Base-by-base conservation (phyloP, 2,113 vertebrate genomes). In the Condylura cristata region DNA sequence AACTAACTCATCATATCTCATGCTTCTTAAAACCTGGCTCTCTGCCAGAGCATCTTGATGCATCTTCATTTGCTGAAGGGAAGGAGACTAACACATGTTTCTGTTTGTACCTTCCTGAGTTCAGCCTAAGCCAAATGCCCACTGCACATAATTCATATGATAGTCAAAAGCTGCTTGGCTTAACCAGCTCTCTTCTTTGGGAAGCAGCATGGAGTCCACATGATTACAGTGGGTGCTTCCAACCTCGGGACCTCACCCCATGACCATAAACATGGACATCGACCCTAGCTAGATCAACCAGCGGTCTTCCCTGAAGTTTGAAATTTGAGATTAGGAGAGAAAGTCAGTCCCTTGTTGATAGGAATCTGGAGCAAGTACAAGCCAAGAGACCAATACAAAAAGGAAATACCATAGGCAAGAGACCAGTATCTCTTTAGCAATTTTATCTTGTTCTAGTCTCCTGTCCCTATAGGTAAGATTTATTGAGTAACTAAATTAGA, bases 101-200 rank as follows among this genome's bases (percentile, higher is more conserved):
- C 56, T 41, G 8, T 48, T 13, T 17, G 26, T 8, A 28, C n/a
- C 18, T 53, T 6, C 24, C 26, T 34, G 9, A 83, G 6, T 39
- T 22, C 11, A 84, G 37, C 16, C n/a, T 24, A 22, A 51, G 28
- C 11, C 13, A 41, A 6, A 28, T 2, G 41, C 18, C 30, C n/a
- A 51, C 18, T 51, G 4, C 4, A 8, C 0, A 0, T 5, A 37
- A 20, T 51, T 76, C 44, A 16, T 16, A 17, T 0, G 30, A 60
- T 28, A 16, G 34, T 2, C 13, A 24, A 4, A 18, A 41, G 30
- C 32, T 26, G 41, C 14, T 20, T 18, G 72, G 60, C 30, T 66
- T 89, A 17, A 10, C 28, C 5, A 44, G 37, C 48, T 58, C 14
- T 20, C 51, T 46, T 48, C 48, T 48, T n/a, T n/a, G 51, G 79